Evolutionary conservation across 1,140 invertebrate species (phyloP).

Genomic region (Bactericera cockerelli): DNA sequence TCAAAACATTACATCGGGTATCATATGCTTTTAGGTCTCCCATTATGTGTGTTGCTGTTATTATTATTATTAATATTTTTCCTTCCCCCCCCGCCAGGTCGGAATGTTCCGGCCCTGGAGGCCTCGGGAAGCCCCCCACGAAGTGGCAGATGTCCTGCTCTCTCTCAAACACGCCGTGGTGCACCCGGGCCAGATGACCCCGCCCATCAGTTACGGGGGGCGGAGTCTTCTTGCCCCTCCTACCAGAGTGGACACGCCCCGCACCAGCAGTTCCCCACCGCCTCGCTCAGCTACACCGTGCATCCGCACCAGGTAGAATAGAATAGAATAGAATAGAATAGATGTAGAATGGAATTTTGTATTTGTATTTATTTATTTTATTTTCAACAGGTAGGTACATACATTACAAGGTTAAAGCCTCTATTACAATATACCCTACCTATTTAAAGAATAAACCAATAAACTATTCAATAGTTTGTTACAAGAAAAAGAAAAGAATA

Average conservation of each 20-base stretch:
- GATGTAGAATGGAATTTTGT: no score
- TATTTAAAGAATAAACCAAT: no score
- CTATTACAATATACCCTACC: no score
- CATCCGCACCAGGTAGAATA: conserved; percentile 31
- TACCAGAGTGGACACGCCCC: conserved; percentile 20
- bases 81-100: neutral
- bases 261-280: conserved; percentile 19
- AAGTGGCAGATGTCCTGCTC: conserved; percentile 67
- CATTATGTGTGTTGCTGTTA: no score
- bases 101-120: neutral
- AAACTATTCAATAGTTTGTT: conserved; percentile 13
- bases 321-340: no score
- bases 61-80: no score
- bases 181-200: conserved; percentile 44
- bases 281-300: conserved; percentile 31
- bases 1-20: no score
- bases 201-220: neutral
- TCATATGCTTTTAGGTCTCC: no score
- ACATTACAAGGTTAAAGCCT: no score
- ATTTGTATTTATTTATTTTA: no score
- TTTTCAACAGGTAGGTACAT: no score
- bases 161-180: conserved; percentile 76
- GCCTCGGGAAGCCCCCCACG: conserved; percentile 30
- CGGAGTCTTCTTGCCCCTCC: no score
- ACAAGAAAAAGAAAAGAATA: conserved; percentile 11